phyloP scores from a whole-genome alignment of 2,888 invertebrate genomes.

The Cataglyphis altisquamis region DNA sequence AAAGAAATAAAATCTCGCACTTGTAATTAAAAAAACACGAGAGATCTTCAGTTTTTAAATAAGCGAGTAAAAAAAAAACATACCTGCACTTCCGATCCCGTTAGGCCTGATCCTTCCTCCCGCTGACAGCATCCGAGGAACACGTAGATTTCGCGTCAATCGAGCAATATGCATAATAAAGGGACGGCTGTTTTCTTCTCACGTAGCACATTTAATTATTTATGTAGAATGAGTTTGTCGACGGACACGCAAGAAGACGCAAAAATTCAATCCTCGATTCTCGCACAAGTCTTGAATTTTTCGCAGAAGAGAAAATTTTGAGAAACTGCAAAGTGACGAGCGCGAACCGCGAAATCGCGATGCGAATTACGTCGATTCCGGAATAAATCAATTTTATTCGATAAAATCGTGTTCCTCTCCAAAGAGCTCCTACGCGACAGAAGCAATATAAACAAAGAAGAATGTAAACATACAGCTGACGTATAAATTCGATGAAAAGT shows the following conservation, averaged over 20 bases:
- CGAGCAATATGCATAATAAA: conserved; percentile 50
- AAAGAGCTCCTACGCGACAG: not conserved
- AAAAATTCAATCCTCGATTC: conserved; percentile 11
- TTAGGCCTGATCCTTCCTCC: conserved; percentile 53
- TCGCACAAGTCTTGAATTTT: conserved; percentile 29
- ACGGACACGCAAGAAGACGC: not conserved
- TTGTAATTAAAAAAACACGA: not conserved
- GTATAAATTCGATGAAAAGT: not conserved
- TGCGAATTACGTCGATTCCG: not conserved
- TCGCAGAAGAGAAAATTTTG: conserved; percentile 42
- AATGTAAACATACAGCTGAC: conserved; percentile 4
- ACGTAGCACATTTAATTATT: conserved; percentile 58
- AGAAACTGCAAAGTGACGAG: conserved; percentile 4
- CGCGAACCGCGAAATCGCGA: conserved; percentile 1
- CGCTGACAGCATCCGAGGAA: conserved; percentile 29
- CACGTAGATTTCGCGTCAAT: conserved; percentile 21
- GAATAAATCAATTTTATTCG: conserved; percentile 15
- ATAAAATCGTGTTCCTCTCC: not conserved
- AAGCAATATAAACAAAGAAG: not conserved
- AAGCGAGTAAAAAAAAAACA: not conserved
- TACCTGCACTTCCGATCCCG: conserved; percentile 47
- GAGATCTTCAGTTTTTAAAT: not conserved
- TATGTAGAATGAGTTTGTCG: conserved; percentile 5
- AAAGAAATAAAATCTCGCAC: not conserved
- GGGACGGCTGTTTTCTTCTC: conserved; percentile 49